Evolutionary conservation across 2,888 invertebrate species (phyloP), one percentile per base, ranked within the genome.

Genomic region (Orthosia incerta): DNA sequence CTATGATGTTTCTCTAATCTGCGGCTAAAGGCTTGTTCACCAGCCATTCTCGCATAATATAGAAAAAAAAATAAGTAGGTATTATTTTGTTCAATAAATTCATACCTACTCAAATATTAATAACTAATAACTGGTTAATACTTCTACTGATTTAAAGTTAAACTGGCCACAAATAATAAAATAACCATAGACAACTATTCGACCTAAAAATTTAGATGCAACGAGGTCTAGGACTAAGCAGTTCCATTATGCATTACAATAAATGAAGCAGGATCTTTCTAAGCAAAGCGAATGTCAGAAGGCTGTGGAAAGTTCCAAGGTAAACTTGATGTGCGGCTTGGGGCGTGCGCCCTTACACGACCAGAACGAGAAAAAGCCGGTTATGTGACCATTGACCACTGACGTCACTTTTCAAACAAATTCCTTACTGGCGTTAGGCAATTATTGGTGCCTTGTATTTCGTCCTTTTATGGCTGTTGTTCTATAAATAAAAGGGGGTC

Each of bases 221-320:
- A 82, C 3, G 46, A 79, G 82, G 82, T 81, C 78, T 81, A 79
- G 78, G 82, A 68, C 64, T 48, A 39, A 51, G 20, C 31, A 50
- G 60, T 76, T 61, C 64, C 76, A 79, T 65, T 79, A 82, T 70
- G 55, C 64, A 78, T 65, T 57, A 31, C 59, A 60, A 57, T 79
- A 70, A 31, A 66, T 66, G 56, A 26, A 71, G 63, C 68, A 83
- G 80, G 84, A 83, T 80, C 70, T 83, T 83, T 83, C 71, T 83
- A 79, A 77, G 62, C 83, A 60, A 46, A 51, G 45, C 50, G 71
- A 84, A 84, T 81, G 80, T 82, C 69, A 69, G 67, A 66, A 67
- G 50, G 59, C 83, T 74, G 61, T 80, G 72, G 74, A 84, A 84
- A 84, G 81, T 80, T 76, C 65, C 86, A 84, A 84, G 81, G 84